A percentile compares a stretch with the other conserved stretches of the same genome.
phyloP scores from a whole-genome alignment of 2,888 invertebrate species.

The Cataglyphis cursor region DNA sequence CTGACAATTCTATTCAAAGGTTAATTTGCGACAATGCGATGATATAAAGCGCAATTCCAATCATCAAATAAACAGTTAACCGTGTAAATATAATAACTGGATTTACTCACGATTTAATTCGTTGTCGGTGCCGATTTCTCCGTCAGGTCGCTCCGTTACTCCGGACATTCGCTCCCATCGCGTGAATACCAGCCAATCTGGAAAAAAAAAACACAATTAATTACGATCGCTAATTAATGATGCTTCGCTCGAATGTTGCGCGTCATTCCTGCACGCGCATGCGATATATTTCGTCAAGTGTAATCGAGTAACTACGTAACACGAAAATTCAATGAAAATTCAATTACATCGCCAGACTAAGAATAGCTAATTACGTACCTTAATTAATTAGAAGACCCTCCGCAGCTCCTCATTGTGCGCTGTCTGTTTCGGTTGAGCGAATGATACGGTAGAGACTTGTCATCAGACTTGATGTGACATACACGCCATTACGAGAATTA shows the following conservation, averaged over 20 bases:
- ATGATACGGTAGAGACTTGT: neutral
- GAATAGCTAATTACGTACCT: neutral
- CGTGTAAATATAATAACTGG: slow-evolving; percentile 38
- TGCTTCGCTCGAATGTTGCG: neutral
- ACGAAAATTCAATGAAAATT: neutral
- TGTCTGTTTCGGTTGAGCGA: neutral
- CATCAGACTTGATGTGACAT: neutral
- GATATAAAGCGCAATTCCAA: slow-evolving; percentile 1
- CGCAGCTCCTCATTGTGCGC: neutral
- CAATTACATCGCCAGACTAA: neutral
- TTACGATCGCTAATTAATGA: slow-evolving; percentile 5
- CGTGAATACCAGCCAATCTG: neutral
- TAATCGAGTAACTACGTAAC: neutral
- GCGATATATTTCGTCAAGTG: neutral
- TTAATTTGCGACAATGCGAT: slow-evolving; percentile 20
- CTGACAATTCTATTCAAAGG: slow-evolving; percentile 20
- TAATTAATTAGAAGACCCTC: neutral
- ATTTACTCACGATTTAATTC: slow-evolving; percentile 11
- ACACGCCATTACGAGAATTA: neutral
- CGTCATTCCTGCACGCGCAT: neutral
- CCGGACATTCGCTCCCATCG: neutral
- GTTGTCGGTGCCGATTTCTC: neutral
- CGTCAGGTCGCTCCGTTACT: neutral
- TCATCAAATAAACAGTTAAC: slow-evolving; percentile 18
- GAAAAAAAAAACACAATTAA: neutral